Base-by-base conservation (phyloP, 2,113 vertebrate species). In the Pseudopodoces humilis region DNA sequence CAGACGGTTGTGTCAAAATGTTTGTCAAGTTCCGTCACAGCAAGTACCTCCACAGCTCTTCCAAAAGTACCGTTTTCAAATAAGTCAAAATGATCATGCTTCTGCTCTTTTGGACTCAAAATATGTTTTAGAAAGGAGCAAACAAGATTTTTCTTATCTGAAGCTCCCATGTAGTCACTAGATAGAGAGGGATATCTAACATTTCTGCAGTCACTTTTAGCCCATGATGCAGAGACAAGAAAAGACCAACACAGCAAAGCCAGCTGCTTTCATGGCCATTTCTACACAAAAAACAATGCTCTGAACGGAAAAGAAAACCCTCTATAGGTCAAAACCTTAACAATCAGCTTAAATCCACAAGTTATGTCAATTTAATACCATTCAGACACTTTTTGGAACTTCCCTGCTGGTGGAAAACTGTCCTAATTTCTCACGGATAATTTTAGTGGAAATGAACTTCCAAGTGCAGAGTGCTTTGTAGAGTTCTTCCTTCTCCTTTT, bases 391-490 rank as follows among this genome's bases (percentile, higher is more conserved):
- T 64, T 50, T 22, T 58, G 35, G 44, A 53, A 62, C 19, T 41
- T 70, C 24, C 37, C 46, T 59, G 14, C 43, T 56, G 13, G 35
- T 80, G 15, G 11, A 15, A 76, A 83, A 46, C 9, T 30, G 46
- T 60, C 25, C 41, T 65, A 68, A 80, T 44, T 68, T 89, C n/a
- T 76, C 37, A 22, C 12, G 41, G 20, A 7, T 23, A 39, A 72
- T 62, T 67, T 47, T n/a, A 80, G 52, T 81, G 68, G 71, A 94
- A 94, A 83, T 92, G 22, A 90, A 92, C 80, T 93, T 83, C 62
- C 47, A 86, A 71, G 49, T 27, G 14, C 43, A 55, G 47, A 88
- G 33, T 58, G 47, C 17, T 67, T 88, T 44, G 20, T 2, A 50
- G 41, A 70, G 52, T 30, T 88, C 75, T 92, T 89, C 58, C 65